phyloP scores from a whole-genome alignment of 2,113 vertebrate genomes.

The Fukomys damarensis region DNA sequence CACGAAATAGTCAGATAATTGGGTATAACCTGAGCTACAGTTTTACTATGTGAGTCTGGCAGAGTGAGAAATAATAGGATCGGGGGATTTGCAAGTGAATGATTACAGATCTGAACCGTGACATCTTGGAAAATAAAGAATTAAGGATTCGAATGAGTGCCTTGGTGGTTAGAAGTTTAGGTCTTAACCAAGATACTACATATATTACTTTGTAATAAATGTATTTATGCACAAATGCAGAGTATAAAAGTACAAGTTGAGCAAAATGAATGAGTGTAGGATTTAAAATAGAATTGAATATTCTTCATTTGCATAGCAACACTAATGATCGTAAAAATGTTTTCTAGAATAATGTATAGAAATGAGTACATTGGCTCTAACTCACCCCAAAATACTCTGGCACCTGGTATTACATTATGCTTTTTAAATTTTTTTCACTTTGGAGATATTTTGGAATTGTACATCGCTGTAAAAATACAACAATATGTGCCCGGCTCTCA shows the following conservation, averaged over 20 bases:
- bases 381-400: neutral
- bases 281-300: neutral
- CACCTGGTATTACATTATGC: neutral
- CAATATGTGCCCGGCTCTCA: fast-evolving
- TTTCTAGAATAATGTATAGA: neutral
- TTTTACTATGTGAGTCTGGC: neutral
- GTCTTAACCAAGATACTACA: neutral
- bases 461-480: neutral
- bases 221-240: neutral
- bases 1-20: neutral
- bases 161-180: neutral
- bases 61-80: neutral
- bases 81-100: neutral
- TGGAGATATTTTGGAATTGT: neutral
- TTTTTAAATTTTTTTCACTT: neutral
- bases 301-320: neutral
- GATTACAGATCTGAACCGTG: neutral
- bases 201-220: neutral
- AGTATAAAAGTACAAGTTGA: neutral
- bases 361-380: neutral
- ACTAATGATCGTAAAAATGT: neutral
- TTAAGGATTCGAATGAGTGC: neutral
- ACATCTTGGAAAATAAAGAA: neutral
- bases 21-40: neutral
- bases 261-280: neutral